Conservation (phyloP, 2,797 vertebrate genomes). For the Adelosebastes latens region DNA sequence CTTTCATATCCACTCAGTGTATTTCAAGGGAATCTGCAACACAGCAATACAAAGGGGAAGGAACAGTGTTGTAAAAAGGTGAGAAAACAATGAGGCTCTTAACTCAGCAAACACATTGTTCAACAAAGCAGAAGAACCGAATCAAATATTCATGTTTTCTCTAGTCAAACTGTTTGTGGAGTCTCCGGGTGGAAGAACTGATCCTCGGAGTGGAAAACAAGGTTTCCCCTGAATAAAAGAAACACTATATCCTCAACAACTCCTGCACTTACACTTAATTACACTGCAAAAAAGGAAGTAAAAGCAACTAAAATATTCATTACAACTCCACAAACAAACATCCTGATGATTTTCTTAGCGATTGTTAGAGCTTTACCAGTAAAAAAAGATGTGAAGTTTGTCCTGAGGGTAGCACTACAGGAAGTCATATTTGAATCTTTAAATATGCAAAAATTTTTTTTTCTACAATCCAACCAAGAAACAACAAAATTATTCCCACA, state of each 20-base stretch:
- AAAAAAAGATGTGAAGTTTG: neutral
- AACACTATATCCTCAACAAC: neutral
- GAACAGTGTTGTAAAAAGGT: neutral
- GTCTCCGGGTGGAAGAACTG: neutral
- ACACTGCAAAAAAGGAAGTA: neutral
- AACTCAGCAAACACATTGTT: constrained; percentile 30
- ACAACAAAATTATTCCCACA: neutral
- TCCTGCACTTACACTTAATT: no score
- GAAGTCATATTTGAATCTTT: neutral
- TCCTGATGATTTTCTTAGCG: neutral
- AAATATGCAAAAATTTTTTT: neutral
- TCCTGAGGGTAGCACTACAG: neutral
- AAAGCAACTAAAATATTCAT: neutral
- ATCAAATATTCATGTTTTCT: constrained; percentile 60
- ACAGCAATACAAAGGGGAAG: constrained; percentile 1
- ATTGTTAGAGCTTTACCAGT: neutral
- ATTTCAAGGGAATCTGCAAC: constrained; percentile 11
- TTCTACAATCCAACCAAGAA: neutral
- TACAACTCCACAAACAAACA: neutral
- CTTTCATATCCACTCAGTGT: neutral
- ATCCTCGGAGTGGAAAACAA: neutral
- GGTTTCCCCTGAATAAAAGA: constrained; percentile 6
- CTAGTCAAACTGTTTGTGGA: constrained; percentile 8
- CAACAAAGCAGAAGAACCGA: constrained; percentile 42
- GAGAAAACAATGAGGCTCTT: constrained; percentile 32